Percentiles rank a stretch among this genome's conserved stretches.
These are phyloP conservation scores for Trachymyrmex septentrionalis DNA, from an alignment of 1,140 invertebrate genomes.

Conservation along the genomic window DNA sequence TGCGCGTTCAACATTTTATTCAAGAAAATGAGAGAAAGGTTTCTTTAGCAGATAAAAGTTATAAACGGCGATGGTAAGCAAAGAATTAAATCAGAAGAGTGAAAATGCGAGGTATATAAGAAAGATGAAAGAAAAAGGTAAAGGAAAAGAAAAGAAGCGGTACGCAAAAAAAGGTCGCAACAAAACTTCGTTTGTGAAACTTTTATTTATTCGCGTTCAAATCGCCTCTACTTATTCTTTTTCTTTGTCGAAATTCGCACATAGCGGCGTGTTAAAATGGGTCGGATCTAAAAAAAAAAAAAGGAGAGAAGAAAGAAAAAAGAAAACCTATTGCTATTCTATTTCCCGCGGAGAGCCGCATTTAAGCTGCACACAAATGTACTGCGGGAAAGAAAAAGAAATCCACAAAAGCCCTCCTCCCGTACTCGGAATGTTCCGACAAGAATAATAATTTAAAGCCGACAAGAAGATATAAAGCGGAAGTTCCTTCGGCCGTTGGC, in stretches of 20 bases:
- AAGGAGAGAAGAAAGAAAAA: neutral
- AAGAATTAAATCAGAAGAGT: conserved; percentile 38
- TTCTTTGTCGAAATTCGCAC: neutral
- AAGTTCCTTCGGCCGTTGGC: conserved; percentile 28
- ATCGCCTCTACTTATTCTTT: conserved; percentile 6
- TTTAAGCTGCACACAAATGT: conserved; percentile 33
- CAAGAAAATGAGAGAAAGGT: neutral
- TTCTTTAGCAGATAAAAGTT: conserved; percentile 24
- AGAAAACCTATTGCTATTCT: conserved; percentile 2
- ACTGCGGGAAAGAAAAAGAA: neutral
- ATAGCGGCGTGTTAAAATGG: conserved; percentile 33
- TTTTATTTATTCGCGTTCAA: conserved; percentile 18
- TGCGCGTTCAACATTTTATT: neutral
- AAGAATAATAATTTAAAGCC: conserved; percentile 55
- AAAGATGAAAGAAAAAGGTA: neutral
- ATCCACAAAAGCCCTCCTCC: neutral
- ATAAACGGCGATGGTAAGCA: neutral
- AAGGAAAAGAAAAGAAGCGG: neutral
- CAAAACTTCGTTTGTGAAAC: conserved; percentile 24
- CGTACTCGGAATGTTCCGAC: neutral
- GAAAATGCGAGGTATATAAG: neutral
- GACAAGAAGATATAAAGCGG: conserved; percentile 51
- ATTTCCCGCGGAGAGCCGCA: conserved; percentile 9
- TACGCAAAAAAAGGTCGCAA: neutral
- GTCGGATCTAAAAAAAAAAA: conserved; percentile 10